Evolutionary conservation across 2,797 vertebrate genomes (phyloP).

Genomic region (Pipistrellus nathusii): DNA sequence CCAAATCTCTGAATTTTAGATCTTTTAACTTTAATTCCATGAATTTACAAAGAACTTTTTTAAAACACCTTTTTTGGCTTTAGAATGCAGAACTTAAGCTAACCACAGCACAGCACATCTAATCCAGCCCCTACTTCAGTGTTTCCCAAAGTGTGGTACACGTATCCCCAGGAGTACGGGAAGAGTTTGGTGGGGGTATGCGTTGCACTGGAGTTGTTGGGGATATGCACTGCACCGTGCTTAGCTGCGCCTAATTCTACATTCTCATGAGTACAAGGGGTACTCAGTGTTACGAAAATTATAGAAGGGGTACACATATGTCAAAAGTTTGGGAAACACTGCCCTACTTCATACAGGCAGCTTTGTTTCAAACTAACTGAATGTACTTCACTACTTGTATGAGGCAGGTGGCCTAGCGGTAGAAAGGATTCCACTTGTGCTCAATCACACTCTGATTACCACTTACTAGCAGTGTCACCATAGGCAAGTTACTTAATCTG

Average conservation of each 20-base stretch:
- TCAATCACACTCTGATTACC: neutral
- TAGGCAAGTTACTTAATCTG: neutral
- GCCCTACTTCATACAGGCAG: neutral
- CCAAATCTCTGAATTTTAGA: constrained; percentile 37
- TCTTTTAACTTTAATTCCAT: constrained; percentile 27
- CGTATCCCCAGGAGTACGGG: no score
- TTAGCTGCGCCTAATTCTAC: no score
- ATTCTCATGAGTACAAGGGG: no score
- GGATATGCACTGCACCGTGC: no score
- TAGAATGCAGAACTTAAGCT: neutral
- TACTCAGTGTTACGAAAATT: no score
- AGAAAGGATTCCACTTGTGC: neutral
- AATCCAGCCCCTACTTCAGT: neutral
- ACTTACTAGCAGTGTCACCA: constrained; percentile 5
- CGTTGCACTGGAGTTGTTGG: no score
- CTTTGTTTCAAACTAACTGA: neutral
- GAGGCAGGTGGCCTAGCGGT: neutral
- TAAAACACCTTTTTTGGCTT: constrained; percentile 32
- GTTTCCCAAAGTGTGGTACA: no score
- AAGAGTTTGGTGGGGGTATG: no score
- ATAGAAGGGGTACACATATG: no score
- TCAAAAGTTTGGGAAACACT: no score
- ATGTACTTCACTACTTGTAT: neutral
- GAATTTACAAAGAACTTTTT: constrained; percentile 7
- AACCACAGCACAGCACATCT: neutral